A percentile compares a stretch with the other conserved stretches of the same genome.
phyloP scores from a whole-genome alignment of 1,140 invertebrate species.

The Calosoma granatense region DNA sequence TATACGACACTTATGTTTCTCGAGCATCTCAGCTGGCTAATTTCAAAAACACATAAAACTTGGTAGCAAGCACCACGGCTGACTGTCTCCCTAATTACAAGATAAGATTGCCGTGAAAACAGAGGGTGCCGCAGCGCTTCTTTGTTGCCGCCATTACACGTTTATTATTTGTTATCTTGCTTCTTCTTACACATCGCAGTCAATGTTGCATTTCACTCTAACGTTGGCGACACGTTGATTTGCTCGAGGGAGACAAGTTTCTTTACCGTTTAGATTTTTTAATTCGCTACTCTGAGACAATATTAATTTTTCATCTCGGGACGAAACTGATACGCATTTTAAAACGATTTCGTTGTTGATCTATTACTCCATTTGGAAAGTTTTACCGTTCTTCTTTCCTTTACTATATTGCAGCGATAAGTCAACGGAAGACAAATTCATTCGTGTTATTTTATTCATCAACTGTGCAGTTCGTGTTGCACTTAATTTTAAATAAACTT shows the following conservation, averaged over 20 bases:
- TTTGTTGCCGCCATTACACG: slow-evolving; percentile 6
- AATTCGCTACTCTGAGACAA: not conserved
- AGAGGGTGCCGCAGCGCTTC: not conserved
- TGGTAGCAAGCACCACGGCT: not conserved
- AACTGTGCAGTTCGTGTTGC: too few species aligned
- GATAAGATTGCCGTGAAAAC: slow-evolving; percentile 8
- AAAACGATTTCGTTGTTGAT: not conserved
- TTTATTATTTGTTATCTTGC: slow-evolving; percentile 7
- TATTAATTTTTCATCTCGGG: slow-evolving; percentile 2
- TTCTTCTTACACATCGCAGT: not conserved
- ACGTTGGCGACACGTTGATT: not conserved
- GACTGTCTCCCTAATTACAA: slow-evolving; percentile 6
- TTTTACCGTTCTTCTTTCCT: too few species aligned
- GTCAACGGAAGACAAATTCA: too few species aligned
- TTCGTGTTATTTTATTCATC: too few species aligned
- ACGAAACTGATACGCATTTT: not conserved
- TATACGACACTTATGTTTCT: slow-evolving; percentile 3
- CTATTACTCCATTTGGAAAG: not conserved
- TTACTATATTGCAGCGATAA: too few species aligned
- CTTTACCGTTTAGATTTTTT: not conserved
- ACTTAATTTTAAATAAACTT: too few species aligned
- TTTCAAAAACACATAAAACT: slow-evolving; percentile 9
- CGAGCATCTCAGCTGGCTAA: not conserved
- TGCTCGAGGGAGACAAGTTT: not conserved
- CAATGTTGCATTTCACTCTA: not conserved